Percentiles rank a stretch among this genome's conserved stretches.
phyloP scores from a whole-genome alignment of 2,113 vertebrate genomes.

The Anhinga rufa region DNA sequence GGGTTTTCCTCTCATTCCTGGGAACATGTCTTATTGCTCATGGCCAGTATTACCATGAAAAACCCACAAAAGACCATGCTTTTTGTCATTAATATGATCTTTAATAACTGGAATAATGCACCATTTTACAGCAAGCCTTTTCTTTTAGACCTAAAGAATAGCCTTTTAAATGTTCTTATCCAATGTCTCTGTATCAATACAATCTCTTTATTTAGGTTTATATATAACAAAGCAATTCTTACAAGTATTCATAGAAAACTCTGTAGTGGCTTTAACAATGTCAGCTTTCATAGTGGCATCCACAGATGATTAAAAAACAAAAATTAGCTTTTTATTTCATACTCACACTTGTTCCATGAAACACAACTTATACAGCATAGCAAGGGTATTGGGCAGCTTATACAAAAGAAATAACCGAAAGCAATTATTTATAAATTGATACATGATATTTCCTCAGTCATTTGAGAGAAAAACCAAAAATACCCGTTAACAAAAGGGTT shows the following conservation, averaged over 20 bases:
- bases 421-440: conserved; percentile 75
- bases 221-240: conserved; percentile 85
- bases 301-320: conserved; percentile 73
- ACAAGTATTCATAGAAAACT: conserved; percentile 90
- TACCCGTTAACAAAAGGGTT: conserved; percentile 75
- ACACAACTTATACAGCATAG: conserved; percentile 79
- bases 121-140: conserved; percentile 88
- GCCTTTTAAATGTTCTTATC: conserved; percentile 75
- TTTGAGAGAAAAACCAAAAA: conserved; percentile 71
- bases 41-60: background rate
- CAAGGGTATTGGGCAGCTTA: conserved; percentile 74
- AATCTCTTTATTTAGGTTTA: conserved; percentile 82
- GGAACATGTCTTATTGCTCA: background rate
- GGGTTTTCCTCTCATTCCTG: background rate
- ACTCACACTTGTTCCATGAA: conserved; percentile 77
- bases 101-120: conserved; percentile 89
- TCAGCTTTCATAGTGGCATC: conserved; percentile 83
- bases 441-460: conserved; percentile 69
- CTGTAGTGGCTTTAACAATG: conserved; percentile 82
- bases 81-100: conserved; percentile 83
- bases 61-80: conserved; percentile 34
- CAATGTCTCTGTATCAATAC: conserved; percentile 77
- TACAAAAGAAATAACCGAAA: conserved; percentile 78
- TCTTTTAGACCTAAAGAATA: conserved; percentile 75
- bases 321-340: conserved; percentile 72